A percentile compares a stretch with the other conserved stretches of the same genome.
phyloP scores from a whole-genome alignment of 2,797 vertebrate genomes.

The Clarias pachynema region DNA sequence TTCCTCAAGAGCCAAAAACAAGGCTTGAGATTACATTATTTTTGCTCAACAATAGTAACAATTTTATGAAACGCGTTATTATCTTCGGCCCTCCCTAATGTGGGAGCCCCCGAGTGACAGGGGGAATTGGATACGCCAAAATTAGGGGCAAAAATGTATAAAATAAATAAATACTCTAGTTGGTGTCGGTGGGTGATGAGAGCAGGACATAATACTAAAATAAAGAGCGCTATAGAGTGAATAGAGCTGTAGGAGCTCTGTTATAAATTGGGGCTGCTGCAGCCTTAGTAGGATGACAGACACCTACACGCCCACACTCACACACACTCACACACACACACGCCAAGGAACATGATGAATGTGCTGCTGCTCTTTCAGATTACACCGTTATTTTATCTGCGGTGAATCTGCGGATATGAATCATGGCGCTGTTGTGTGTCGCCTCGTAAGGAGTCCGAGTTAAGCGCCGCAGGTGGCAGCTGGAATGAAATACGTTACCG shows the following conservation, averaged over 20 bases:
- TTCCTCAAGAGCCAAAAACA: no score
- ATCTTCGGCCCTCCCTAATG: no score
- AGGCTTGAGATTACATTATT: no score
- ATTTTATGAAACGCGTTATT: no score
- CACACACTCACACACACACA: conserved; percentile 29
- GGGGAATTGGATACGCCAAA: no score
- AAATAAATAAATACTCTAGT: not conserved
- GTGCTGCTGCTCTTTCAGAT: conserved; percentile 42
- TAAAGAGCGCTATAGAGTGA: not conserved
- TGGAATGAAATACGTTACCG: conserved; percentile 32
- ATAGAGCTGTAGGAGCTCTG: not conserved
- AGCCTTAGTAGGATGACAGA: conserved; percentile 35
- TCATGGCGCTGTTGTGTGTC: conserved; percentile 38
- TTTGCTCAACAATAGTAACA: no score
- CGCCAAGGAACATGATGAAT: conserved; percentile 45
- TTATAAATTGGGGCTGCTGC: conserved; percentile 26
- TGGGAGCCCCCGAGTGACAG: no score
- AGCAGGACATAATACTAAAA: not conserved
- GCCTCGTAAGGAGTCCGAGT: conserved; percentile 28
- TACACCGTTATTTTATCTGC: conserved; percentile 51
- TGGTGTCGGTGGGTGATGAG: not conserved
- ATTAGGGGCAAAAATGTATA: no score
- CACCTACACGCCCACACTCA: conserved; percentile 21
- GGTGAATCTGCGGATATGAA: conserved; percentile 51
- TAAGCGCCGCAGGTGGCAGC: conserved; percentile 45